Base-by-base conservation (phyloP, 2,888 invertebrate genomes). In the Neoitamus cyanurus region DNA sequence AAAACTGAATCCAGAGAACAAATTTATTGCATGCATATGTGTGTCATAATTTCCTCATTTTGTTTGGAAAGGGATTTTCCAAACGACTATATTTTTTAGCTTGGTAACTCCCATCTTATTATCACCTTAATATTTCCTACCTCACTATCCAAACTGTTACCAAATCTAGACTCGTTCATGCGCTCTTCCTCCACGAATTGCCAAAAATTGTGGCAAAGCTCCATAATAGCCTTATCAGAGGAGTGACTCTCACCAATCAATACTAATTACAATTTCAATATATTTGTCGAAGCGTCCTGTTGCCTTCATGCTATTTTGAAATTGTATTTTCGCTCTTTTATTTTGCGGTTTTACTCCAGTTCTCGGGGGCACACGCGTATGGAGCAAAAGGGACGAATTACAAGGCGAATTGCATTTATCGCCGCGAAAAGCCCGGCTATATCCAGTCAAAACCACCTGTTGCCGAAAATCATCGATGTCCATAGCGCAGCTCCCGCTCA, bases 191-290 rank as follows among this genome's bases (percentile, higher is more conserved):
- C 13, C 37, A 42, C 42, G 36, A 42, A 42, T 25, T 75, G 37
- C 75, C 75, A 42, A 75, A 75, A 75, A 75, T 75, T 34, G 37
- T 75, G n/a, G 37, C 42, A 75, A 42, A 34, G 75, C 42, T 75
- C 25, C 7, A n/a, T 75, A 75, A 25, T 42, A 46, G 20, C 28
- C 37, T 42, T 25, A 58, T 9, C 58, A 6, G 3, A 42, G n/a
- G 42, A 42, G 42, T 25, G 20, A 20, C 58, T 75, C 75, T 46
- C 75, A 25, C 28, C 13, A 37, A 75, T 75, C 75, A 42, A 75
- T 75, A 75, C 42, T 42, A 75, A 37, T 73, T 36, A 36, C 36
- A 31, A 31, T 36, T 20, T 36, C 73, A 73, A 34, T 73, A 36
- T 30, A 30, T 70, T 70, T 70, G 70, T n/a, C n/a, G 31, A 20